Evolutionary conservation across 2,113 vertebrate species (phyloP), one percentile per base, ranked within the genome.

Genomic region (Colistium nudipinnis): DNA sequence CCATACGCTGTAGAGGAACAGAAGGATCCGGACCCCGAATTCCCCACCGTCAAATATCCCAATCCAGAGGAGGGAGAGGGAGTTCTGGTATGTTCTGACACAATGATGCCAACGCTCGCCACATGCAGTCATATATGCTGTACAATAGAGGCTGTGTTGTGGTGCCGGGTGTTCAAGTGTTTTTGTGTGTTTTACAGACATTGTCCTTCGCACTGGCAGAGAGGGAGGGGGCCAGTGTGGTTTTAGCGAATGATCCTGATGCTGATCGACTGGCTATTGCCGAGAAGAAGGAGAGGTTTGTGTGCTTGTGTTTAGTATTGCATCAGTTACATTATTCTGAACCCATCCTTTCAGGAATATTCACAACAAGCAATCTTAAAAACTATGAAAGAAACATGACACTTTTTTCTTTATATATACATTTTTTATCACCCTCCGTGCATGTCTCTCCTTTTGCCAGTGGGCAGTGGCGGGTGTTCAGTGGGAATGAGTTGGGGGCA

Each of bases 41-140:
- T 99, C 80, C 95, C 97, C 20, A 99, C 98, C 0, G 95, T 99
- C 66, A 96, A 95, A 80, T 98, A 98, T 80, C 98, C 98, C 1
- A 99, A 99, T 80, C 98, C 98, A 1, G 98, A 99, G 89, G 98
- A 99, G 88, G 97, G 98, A 53, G 92, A 98, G 84, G 97, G 95
- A 67, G 98, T 99, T 61, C 88, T 99, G 95, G 98, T 99, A 94
- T 87, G 81, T 30, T 45, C n/a, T 4, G 30, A 54, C 45, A 31
- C 20, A 25, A 1, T 16, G 13, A 36, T 19, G 33, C 4, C 28
- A 44, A 5, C 20, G 19, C 25, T 19, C 5, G 9, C 0, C 4
- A 4, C 2, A 43, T 22, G 16, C 12, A 10, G 8, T 25, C 39
- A 5, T 16, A 2, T 2, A 7, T 16, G 11, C 24, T 24, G 13